Percentiles rank a stretch among this genome's conserved stretches.
Evolutionary conservation across 2,797 vertebrate genomes (phyloP).

Genomic region (Adrianichthys oophorus): DNA sequence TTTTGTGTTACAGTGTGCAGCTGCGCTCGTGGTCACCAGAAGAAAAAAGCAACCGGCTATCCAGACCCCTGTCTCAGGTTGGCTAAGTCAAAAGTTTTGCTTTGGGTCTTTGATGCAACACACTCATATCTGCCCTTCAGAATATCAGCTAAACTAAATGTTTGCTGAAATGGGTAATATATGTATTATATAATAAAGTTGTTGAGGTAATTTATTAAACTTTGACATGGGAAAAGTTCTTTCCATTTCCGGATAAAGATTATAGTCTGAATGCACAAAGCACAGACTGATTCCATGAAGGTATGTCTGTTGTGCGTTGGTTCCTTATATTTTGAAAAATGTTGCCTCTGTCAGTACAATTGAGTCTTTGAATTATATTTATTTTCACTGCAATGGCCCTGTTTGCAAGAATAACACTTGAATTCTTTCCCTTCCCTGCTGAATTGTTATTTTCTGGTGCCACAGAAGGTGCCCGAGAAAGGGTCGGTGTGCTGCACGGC

Average conservation of each 20-base stretch:
- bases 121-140: no score
- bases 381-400: conserved; percentile 26
- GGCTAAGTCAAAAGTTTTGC: conserved; percentile 21
- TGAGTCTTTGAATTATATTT: conserved; percentile 26
- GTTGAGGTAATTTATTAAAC: neutral
- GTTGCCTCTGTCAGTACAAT: conserved; percentile 6
- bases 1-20: conserved; percentile 64
- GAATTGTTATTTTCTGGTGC: conserved; percentile 31
- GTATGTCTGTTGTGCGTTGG: conserved; percentile 11
- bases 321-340: conserved; percentile 10
- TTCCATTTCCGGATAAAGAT: neutral
- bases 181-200: neutral
- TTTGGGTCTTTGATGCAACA: no score
- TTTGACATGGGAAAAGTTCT: neutral
- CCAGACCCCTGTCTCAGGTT: conserved; percentile 81
- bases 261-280: neutral
- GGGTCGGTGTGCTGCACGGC: conserved; percentile 8
- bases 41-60: conserved; percentile 72
- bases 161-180: no score
- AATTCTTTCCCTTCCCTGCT: conserved; percentile 29
- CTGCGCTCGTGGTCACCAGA: conserved; percentile 77
- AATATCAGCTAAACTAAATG: no score
- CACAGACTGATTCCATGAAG: neutral
- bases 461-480: conserved; percentile 38
- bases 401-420: conserved; percentile 25